Conservation (phyloP, 2,797 vertebrate genomes). For the Loriculus beryllinus region DNA sequence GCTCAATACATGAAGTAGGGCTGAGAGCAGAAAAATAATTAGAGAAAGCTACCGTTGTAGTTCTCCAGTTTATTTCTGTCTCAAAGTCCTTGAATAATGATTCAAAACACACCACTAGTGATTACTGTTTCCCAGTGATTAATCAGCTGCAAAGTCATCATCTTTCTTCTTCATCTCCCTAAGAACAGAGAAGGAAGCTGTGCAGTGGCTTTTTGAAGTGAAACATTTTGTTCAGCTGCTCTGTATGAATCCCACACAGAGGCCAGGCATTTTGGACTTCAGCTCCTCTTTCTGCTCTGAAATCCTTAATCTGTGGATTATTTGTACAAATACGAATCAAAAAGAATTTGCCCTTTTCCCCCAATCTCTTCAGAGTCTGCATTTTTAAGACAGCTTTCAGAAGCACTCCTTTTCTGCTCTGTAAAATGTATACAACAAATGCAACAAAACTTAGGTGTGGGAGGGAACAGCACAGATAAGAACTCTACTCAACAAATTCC, state of each 20-base stretch:
- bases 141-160: constrained; percentile 31
- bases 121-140: constrained; percentile 60
- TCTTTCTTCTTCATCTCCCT: not conserved
- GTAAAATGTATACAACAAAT: not conserved
- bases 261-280: not conserved
- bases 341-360: not conserved
- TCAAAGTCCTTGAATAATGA: constrained; percentile 63
- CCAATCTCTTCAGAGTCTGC: not conserved
- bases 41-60: constrained; percentile 41
- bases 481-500: not conserved
- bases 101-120: constrained; percentile 44
- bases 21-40: constrained; percentile 51
- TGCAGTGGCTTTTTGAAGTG: not conserved
- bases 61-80: constrained; percentile 51
- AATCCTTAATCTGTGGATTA: constrained; percentile 3
- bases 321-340: not conserved
- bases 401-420: not conserved
- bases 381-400: not conserved
- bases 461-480: not conserved
- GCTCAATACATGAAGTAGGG: constrained; percentile 14
- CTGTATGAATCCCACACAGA: not conserved
- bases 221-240: constrained; percentile 1
- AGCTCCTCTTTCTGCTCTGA: not conserved
- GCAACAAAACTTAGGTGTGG: not conserved
- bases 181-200: not conserved